These are phyloP conservation scores for Sinelater perroti DNA, from an alignment of 2,888 invertebrate species.

Conservation along the genomic window DNA sequence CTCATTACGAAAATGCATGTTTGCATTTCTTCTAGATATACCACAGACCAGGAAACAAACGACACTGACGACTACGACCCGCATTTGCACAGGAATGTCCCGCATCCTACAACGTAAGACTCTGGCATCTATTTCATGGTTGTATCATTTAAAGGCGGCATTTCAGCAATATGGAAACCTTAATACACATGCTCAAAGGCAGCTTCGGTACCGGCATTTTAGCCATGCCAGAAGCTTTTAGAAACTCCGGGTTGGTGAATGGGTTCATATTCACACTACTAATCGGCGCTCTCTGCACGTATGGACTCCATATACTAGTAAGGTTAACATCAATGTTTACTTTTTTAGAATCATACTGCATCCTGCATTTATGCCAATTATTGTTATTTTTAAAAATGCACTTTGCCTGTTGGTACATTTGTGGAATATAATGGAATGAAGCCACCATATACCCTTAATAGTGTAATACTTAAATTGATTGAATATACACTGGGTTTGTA, in stretches of 20 bases:
- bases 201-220: conserved; percentile 93
- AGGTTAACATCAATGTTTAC: conserved; percentile 49
- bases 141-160: too few relatives aligned
- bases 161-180: conserved; percentile 79
- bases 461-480: too few relatives aligned
- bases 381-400: too few relatives aligned
- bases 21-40: not conserved
- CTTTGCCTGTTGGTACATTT: too few relatives aligned
- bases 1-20: too few relatives aligned
- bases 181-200: conserved; percentile 89
- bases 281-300: conserved; percentile 82
- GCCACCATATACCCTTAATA: too few relatives aligned
- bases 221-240: conserved; percentile 92
- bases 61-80: conserved; percentile 68
- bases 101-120: conserved; percentile 78
- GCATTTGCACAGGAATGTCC: conserved; percentile 70
- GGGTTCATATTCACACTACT: conserved; percentile 79
- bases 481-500: too few relatives aligned
- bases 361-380: too few relatives aligned
- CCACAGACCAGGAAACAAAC: conserved; percentile 26
- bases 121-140: not conserved
- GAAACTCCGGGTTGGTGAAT: conserved; percentile 81
- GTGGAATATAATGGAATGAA: too few relatives aligned
- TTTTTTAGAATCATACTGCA: not conserved
- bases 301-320: conserved; percentile 88